These are phyloP conservation scores for Lasioglossum albipes DNA, from an alignment of 1,140 invertebrate species.

Conservation along the genomic window DNA sequence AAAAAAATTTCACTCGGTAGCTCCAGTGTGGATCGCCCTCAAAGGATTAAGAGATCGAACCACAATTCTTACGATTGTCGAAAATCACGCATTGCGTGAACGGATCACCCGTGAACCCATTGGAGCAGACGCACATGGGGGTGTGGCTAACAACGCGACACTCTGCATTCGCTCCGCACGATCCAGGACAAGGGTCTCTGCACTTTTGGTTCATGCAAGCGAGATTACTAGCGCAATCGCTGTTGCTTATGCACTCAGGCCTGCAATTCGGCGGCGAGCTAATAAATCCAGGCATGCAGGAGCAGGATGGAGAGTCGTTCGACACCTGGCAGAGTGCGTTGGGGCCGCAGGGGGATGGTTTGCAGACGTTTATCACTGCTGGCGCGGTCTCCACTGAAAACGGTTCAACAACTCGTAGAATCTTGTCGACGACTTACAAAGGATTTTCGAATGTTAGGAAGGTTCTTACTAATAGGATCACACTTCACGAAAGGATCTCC, in stretches of 20 bases:
- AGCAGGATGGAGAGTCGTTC: conserved; percentile 83
- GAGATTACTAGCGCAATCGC: conserved; percentile 83
- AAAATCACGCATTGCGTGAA: conserved; percentile 78
- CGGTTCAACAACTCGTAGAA: no score
- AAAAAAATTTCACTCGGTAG: no score
- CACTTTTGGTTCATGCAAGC: conserved; percentile 87
- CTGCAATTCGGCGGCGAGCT: conserved; percentile 84
- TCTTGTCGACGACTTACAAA: no score
- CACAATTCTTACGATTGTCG: conserved; percentile 74
- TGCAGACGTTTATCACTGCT: conserved; percentile 55
- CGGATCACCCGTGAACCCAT: conserved; percentile 83
- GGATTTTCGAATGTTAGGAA: not conserved
- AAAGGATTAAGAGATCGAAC: not conserved
- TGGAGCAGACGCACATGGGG: conserved; percentile 82
- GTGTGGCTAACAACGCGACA: conserved; percentile 85
- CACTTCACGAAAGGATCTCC: conserved; percentile 87
- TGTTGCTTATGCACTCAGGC: conserved; percentile 82
- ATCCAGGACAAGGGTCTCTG: conserved; percentile 84
- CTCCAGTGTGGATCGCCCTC: no score
- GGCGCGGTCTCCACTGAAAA: conserved; percentile 57
- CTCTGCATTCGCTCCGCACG: conserved; percentile 83
- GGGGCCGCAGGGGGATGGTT: conserved; percentile 86
- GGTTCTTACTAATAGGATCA: conserved; percentile 78
- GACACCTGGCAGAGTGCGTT: conserved; percentile 84
- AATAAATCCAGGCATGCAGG: conserved; percentile 83